Percentiles rank a stretch among this genome's conserved stretches.
Evolutionary conservation across 1,140 invertebrate genomes (phyloP).

Genomic region (Drosophila azteca): DNA sequence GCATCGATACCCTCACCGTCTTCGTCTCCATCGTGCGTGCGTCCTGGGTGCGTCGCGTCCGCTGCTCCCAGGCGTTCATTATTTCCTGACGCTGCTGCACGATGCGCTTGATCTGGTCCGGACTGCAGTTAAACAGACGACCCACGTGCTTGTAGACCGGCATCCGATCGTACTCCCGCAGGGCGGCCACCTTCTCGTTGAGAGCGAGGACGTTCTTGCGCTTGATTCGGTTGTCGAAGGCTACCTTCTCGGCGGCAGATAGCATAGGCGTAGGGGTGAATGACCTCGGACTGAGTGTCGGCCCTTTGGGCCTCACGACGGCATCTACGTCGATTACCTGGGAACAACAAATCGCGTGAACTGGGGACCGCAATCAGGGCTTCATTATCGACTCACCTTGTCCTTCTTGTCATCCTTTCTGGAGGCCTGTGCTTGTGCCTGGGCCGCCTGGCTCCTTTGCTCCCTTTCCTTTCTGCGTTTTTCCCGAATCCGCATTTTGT

Average conservation of each 20-base stretch:
- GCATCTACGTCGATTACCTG: slow-evolving; percentile 28
- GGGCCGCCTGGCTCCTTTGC: slow-evolving; percentile 28
- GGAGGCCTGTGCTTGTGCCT: slow-evolving; percentile 28
- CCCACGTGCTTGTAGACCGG: slow-evolving; percentile 80
- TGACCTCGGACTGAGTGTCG: too few species aligned
- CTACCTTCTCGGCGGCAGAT: slow-evolving; percentile 66
- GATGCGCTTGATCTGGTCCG: slow-evolving; percentile 80
- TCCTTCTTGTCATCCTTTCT: slow-evolving; percentile 43
- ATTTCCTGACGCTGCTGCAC: slow-evolving; percentile 77
- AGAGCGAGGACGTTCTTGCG: slow-evolving; percentile 79
- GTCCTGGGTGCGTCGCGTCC: slow-evolving; percentile 70
- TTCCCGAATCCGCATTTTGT: slow-evolving; percentile 68
- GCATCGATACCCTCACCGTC: slow-evolving; percentile 71
- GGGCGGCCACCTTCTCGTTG: slow-evolving; percentile 77
- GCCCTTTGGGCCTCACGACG: too few species aligned
- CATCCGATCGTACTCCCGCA: slow-evolving; percentile 73
- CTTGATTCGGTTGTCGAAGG: slow-evolving; percentile 80
- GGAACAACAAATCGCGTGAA: neutral
- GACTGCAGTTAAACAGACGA: slow-evolving; percentile 78
- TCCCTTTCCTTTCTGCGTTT: slow-evolving; percentile 63
- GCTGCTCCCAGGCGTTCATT: slow-evolving; percentile 74
- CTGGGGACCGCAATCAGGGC: neutral
- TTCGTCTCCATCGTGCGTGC: slow-evolving; percentile 73
- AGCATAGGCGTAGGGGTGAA: slow-evolving; percentile 37
- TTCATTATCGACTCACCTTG: slow-evolving; percentile 28